Evolutionary conservation across 1,140 invertebrate species (phyloP), one percentile per base, ranked within the genome.

Genomic region (Radopholus similis): DNA sequence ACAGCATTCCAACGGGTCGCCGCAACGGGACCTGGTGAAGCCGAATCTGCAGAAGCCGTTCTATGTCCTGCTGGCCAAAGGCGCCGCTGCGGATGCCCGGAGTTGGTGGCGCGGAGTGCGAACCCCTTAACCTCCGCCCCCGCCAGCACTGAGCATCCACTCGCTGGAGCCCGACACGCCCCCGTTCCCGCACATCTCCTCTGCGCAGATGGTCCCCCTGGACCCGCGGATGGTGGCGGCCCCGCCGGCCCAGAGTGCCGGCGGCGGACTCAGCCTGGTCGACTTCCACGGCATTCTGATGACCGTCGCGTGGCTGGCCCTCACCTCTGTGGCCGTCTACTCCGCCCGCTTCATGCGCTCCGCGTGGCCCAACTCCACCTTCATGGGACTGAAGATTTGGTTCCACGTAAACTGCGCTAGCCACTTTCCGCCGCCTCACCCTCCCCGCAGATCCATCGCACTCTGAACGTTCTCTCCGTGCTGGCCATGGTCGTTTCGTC

Each of bases 291-390:
- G 63, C 62, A 53, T 71, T 66, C 18, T 72, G 26, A 72, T 72
- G 71, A 30, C 73, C n/a, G 28, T 72, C n/a, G 73, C 72, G 4
- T 72, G 71, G 71, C 38, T 72, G 37, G 59, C 59, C 5, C 51
- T 75, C 38, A 44, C 72, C 11, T 34, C 44, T 5, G 21, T 68
- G 13, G 71, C 72, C 3, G 21, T 72, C 30, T 72, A 60, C 44
- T 57, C 71, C 8, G 71, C 71, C n/a, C 73, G 71, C 28, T 70
- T 74, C 42, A 49, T 74, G 71, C 71, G 70, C 18, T 30, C 49
- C n/a, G 38, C 35, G 21, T 72, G 72, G 72, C 71, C 72, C 4
- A 54, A 73, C 28, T 65, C 71, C 9, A 72, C 71, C 2, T 32
- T 62, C 26, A 34, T 44, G 23, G 71, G 71, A 37, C 56, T 72